These are phyloP conservation scores for Alosa sapidissima DNA, from an alignment of 2,797 vertebrate species.

Conservation along the genomic window DNA sequence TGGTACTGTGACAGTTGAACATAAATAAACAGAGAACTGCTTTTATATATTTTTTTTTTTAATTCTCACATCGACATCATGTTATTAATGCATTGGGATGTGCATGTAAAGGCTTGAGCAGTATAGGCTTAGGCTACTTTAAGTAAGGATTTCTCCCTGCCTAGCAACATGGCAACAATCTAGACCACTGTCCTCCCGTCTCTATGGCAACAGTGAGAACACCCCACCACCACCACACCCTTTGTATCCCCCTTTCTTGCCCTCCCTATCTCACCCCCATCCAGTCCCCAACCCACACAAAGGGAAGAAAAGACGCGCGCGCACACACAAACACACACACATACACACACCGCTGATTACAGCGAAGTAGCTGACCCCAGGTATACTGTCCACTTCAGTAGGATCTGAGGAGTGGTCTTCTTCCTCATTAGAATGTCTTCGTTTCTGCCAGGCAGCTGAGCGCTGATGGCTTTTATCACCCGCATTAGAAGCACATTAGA, in stretches of 20 bases:
- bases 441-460: slow-evolving; percentile 8
- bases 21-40: neutral
- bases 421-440: neutral
- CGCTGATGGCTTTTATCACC: slow-evolving; percentile 17
- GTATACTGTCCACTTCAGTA: slow-evolving; percentile 4
- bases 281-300: slow-evolving; percentile 22
- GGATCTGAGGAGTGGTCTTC: slow-evolving; percentile 2
- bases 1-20: neutral
- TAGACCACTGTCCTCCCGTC: slow-evolving; percentile 75
- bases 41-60: neutral
- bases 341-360: slow-evolving; percentile 29
- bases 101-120: neutral
- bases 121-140: slow-evolving; percentile 14
- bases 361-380: slow-evolving; percentile 39
- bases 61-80: neutral
- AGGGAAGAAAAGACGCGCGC: neutral
- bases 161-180: slow-evolving; percentile 68
- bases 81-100: neutral
- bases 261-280: slow-evolving; percentile 50
- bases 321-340: slow-evolving; percentile 17
- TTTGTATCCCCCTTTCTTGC: slow-evolving; percentile 51
- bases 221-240: slow-evolving; percentile 43
- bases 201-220: slow-evolving; percentile 75
- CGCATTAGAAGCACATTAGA: neutral
- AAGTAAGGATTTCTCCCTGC: slow-evolving; percentile 58